Conservation (phyloP, 2,797 vertebrate species). For the Gobio occitaniae region DNA sequence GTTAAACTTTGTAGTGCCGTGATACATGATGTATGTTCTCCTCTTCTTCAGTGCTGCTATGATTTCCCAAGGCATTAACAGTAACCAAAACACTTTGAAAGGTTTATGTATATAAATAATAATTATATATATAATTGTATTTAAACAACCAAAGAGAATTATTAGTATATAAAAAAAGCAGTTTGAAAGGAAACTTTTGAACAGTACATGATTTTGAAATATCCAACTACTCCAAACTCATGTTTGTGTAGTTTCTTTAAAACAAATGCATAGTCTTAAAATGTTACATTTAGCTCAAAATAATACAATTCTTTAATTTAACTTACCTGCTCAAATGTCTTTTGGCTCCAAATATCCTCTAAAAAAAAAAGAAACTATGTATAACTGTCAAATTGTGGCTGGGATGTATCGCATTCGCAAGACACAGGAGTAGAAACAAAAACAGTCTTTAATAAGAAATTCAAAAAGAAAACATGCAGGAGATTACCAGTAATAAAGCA, state of each 20-base stretch:
- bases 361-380: no score
- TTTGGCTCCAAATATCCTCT: no score
- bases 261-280: no score
- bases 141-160: not conserved
- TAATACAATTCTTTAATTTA: not conserved
- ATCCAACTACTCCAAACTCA: not conserved
- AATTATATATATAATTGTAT: not conserved
- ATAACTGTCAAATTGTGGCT: no score
- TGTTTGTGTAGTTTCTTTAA: no score
- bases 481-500: no score
- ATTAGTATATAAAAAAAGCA: not conserved
- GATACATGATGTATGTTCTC: slow-evolving; percentile 40
- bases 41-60: not conserved
- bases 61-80: not conserved
- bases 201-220: not conserved
- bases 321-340: no score
- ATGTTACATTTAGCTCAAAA: not conserved
- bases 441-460: no score
- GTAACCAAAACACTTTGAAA: not conserved
- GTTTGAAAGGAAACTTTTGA: not conserved
- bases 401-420: no score
- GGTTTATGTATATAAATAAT: not conserved
- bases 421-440: no score
- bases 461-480: no score
- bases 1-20: slow-evolving; percentile 44